Evolutionary conservation across 1,140 invertebrate genomes (phyloP).

Genomic region (Scaptomyza graminum): DNA sequence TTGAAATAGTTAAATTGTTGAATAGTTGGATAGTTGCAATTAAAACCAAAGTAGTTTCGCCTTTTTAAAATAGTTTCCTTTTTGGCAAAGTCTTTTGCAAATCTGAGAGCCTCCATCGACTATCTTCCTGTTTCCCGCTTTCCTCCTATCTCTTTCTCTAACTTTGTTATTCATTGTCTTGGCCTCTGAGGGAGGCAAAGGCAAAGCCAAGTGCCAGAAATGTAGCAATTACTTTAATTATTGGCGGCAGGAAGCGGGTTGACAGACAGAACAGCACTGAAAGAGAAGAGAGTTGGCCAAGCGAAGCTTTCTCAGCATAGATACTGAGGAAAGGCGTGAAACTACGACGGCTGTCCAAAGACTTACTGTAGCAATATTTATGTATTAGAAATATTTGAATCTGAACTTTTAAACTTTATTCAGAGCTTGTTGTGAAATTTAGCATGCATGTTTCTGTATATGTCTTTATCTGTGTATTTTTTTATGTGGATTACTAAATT

Average conservation of each 20-base stretch:
- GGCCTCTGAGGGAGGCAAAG: slow-evolving; percentile 16
- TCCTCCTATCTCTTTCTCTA: neutral
- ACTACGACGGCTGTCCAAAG: slow-evolving; percentile 17
- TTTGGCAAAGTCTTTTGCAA: slow-evolving; percentile 60
- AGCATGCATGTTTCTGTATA: too few relatives aligned
- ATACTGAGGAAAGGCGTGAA: neutral
- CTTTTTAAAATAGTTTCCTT: slow-evolving; percentile 82
- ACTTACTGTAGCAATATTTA: neutral
- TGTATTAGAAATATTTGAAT: too few relatives aligned
- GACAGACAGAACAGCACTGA: slow-evolving; percentile 57
- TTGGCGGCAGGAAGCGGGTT: slow-evolving; percentile 80
- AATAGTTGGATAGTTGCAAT: slow-evolving; percentile 65
- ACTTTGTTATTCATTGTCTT: slow-evolving; percentile 3
- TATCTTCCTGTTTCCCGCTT: neutral
- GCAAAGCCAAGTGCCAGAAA: slow-evolving; percentile 75
- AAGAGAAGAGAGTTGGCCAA: neutral
- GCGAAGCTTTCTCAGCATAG: slow-evolving; percentile 17
- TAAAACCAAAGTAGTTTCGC: slow-evolving; percentile 81
- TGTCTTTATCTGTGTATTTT: too few relatives aligned
- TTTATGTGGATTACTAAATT: too few relatives aligned
- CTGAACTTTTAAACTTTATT: too few relatives aligned
- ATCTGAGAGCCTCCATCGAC: slow-evolving; percentile 9
- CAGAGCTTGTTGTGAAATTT: too few relatives aligned
- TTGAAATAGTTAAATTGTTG: slow-evolving; percentile 50
- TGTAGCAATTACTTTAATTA: slow-evolving; percentile 82